Evolutionary conservation across 2,797 vertebrate species (phyloP), one percentile per base, ranked within the genome.

Genomic region (Sebastes itinus): DNA sequence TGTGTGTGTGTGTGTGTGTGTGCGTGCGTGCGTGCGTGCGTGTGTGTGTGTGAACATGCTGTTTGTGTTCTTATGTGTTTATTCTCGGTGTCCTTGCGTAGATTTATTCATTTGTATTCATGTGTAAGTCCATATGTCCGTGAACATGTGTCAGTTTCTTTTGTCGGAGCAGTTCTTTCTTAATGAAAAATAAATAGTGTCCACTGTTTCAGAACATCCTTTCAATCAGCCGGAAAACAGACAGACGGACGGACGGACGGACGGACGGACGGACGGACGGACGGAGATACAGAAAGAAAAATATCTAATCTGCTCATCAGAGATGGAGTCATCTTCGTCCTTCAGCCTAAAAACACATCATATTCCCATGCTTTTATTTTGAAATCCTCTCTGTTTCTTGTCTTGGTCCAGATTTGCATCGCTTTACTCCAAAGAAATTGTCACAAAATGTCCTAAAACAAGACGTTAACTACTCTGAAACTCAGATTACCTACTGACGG

Each of bases 141-240:
- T 55, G 22, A 22, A 46, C 35, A 35, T 27, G 38, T 49, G 32
- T 75, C 52, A 25, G 55, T 58, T 33, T 25, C 33, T 72, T 58
- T 63, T 61, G 52, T 75, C 64, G 46, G 32, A 62, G 46, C 71
- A 54, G 75, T 70, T 13, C 23, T 62, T 66, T 46, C 65, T 75
- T 87, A 86, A 86, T 88, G 83, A 82, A 89, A 87, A 89, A 86
- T 88, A 88, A 90, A 89, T 69, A 75, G 71, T 42, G 59, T 87
- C 72, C 77, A 72, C 35, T 82, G 75, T 88, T 81, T 78, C 77
- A 72, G 75, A 78, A 70, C 83, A 67, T 78, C 64, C 8, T 32
- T 61, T 77, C 84, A 77, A 75, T 84, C 75, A 78, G 76, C 63
- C 33, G 14, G 49, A 23, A 32, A 65, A 28, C 35, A 33, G 5